These are phyloP conservation scores for Odontamblyopus rebecca DNA, from an alignment of 2,797 vertebrate species.

Conservation along the genomic window DNA sequence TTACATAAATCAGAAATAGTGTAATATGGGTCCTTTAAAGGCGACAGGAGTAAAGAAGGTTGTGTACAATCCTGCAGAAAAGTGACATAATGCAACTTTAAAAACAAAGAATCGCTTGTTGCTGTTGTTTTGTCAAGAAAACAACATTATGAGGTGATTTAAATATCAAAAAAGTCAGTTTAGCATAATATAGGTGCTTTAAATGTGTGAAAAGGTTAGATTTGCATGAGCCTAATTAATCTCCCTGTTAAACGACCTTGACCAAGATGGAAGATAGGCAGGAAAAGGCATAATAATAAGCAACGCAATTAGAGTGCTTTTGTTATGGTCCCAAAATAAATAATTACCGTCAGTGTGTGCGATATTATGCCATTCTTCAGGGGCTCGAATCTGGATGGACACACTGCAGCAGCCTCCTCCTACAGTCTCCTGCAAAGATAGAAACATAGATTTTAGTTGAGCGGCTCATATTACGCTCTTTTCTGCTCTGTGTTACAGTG, in stretches of 20 bases:
- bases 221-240: constrained; percentile 46
- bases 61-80: too few relatives aligned
- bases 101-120: too few relatives aligned
- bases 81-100: too few relatives aligned
- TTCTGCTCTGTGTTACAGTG: too few relatives aligned
- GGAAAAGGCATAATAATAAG: constrained; percentile 15
- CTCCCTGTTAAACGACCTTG: constrained; percentile 26
- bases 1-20: too few relatives aligned
- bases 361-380: constrained; percentile 77
- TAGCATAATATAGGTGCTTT: background rate
- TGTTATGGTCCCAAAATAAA: constrained; percentile 11
- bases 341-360: constrained; percentile 72
- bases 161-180: background rate
- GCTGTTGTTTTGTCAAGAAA: background rate
- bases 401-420: constrained; percentile 68
- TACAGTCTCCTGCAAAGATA: constrained; percentile 61
- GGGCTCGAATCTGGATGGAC: constrained; percentile 59
- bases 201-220: constrained; percentile 33
- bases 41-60: too few relatives aligned
- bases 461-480: background rate
- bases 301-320: constrained; percentile 18
- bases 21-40: too few relatives aligned
- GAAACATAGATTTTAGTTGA: constrained; percentile 18
- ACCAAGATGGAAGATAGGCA: constrained; percentile 20
- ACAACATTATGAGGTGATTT: background rate